phyloP scores from a whole-genome alignment of 2,888 invertebrate species.

The Oasisia sp. region DNA sequence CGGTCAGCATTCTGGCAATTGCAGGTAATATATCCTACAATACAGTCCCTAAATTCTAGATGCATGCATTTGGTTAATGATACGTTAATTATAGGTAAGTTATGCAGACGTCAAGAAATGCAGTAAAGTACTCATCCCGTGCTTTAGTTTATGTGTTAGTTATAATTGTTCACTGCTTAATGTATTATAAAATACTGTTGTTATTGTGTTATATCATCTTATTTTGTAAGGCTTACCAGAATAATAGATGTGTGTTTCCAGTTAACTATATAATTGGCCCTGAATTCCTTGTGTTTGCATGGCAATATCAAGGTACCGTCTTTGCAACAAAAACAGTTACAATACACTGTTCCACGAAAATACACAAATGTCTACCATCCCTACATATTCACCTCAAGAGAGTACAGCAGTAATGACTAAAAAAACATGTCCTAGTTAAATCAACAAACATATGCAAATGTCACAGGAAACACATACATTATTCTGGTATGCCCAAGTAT shows the following conservation, averaged over 20 bases:
- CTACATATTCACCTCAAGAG: no score
- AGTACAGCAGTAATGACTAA: no score
- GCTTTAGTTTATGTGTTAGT: background rate
- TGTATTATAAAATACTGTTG: background rate
- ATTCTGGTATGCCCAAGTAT: background rate
- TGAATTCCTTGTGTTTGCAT: no score
- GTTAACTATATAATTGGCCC: no score
- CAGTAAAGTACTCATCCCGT: background rate
- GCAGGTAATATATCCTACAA: conserved; percentile 27
- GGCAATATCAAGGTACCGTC: no score
- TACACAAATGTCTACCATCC: no score
- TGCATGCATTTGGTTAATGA: background rate
- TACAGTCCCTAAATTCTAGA: background rate
- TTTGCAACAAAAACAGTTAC: no score
- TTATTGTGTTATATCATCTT: background rate
- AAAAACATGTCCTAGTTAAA: no score
- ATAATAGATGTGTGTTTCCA: no score
- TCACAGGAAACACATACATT: background rate
- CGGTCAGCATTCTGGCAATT: conserved; percentile 33
- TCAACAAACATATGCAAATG: no score
- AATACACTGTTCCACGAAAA: no score
- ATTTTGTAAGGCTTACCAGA: no score
- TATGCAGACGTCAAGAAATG: background rate
- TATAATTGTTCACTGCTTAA: background rate
- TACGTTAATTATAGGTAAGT: background rate